These are phyloP conservation scores for Falco rusticolus DNA, from an alignment of 2,797 vertebrate species.

Conservation along the genomic window DNA sequence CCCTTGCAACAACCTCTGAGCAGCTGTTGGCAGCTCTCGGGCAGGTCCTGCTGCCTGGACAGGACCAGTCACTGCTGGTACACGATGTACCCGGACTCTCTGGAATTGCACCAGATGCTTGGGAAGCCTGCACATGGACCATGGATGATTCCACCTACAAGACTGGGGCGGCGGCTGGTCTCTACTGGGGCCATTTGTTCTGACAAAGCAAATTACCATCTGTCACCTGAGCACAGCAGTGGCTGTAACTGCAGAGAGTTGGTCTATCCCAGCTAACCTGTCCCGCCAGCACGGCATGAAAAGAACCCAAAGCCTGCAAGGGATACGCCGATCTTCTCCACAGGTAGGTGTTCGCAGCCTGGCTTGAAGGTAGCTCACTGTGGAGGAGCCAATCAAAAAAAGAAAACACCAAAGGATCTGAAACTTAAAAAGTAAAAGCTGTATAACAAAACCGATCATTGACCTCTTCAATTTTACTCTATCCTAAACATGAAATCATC, in stretches of 20 bases:
- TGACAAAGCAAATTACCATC: not conserved
- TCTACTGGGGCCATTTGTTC: not conserved
- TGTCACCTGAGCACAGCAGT: fast-evolving
- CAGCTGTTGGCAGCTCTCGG: not conserved
- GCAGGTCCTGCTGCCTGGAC: not conserved
- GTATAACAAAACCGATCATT: not conserved
- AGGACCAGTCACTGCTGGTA: not conserved
- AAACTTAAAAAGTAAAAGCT: not conserved
- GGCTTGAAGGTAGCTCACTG: not conserved
- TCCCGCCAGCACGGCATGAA: not conserved
- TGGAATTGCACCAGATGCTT: not conserved
- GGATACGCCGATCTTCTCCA: not conserved
- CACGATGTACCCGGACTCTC: not conserved
- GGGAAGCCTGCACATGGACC: not conserved
- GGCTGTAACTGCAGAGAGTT: not conserved
- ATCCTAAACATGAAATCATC: not conserved
- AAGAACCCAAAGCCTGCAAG: not conserved
- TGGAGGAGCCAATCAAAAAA: not conserved
- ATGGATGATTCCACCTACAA: not conserved
- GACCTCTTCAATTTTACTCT: not conserved
- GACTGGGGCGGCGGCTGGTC: not conserved
- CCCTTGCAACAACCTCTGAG: not conserved
- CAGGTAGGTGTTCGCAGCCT: not conserved
- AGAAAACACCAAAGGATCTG: not conserved
- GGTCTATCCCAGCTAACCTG: not conserved